Conservation (phyloP, 2,888 invertebrate genomes). For the Podabrus alpinus region DNA sequence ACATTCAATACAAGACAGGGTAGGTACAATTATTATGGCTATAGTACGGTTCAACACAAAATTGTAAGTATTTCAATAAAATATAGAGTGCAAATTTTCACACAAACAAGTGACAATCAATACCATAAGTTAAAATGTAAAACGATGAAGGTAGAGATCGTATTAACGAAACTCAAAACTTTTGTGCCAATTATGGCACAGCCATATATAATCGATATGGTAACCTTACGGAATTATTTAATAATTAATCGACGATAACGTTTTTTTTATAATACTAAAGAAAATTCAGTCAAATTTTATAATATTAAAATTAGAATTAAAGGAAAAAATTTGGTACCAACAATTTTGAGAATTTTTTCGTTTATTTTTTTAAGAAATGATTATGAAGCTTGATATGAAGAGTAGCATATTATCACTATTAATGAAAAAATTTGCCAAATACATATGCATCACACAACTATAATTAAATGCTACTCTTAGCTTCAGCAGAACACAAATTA, state of each 20-base stretch:
- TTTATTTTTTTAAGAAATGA: background rate
- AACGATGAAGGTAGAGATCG: background rate
- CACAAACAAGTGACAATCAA: background rate
- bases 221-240: background rate
- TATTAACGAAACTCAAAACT: background rate
- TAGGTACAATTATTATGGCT: background rate
- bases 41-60: background rate
- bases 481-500: background rate
- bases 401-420: background rate
- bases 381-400: background rate
- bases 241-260: background rate
- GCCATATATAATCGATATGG: background rate
- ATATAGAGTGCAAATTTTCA: background rate
- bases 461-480: background rate
- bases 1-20: background rate
- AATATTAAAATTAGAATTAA: slow-evolving; percentile 1
- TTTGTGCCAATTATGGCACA: background rate
- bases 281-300: background rate
- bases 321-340: background rate
- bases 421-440: background rate
- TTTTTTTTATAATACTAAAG: background rate
- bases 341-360: background rate
- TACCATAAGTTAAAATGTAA: background rate
- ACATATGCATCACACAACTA: background rate
- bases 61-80: background rate